Evolutionary conservation across 2,797 vertebrate genomes (phyloP).

Genomic region (Arctocebus calabarensis): DNA sequence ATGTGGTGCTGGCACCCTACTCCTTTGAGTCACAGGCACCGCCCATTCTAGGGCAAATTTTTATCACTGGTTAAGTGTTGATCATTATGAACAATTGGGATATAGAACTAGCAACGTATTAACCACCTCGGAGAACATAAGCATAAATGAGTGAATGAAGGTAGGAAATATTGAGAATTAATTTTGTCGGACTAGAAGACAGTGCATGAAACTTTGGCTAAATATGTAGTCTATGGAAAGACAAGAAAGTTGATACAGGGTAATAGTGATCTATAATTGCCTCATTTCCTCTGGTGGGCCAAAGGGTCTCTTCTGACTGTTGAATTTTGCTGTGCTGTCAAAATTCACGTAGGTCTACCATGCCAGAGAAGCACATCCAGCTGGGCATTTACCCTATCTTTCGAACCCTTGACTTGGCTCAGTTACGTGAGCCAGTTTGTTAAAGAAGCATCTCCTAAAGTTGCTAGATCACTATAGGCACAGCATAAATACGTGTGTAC

Average conservation of each 20-base stretch:
- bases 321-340: background rate
- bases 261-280: background rate
- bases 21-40: too few relatives aligned
- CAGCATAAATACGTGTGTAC: too few relatives aligned
- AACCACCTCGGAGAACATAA: background rate
- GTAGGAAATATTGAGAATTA: background rate
- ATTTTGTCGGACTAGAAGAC: background rate
- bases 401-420: background rate
- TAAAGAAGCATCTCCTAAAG: background rate
- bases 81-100: background rate
- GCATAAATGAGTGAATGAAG: background rate
- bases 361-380: background rate
- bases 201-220: background rate
- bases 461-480: background rate
- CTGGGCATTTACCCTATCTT: background rate
- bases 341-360: background rate
- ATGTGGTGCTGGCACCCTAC: too few relatives aligned
- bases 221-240: too few relatives aligned
- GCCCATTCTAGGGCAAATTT: background rate
- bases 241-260: accelerated
- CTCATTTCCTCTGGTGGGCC: background rate
- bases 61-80: background rate
- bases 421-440: background rate
- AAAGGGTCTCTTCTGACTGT: background rate
- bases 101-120: background rate